Conservation (phyloP, 2,797 vertebrate species). For the Pristis pectinata region DNA sequence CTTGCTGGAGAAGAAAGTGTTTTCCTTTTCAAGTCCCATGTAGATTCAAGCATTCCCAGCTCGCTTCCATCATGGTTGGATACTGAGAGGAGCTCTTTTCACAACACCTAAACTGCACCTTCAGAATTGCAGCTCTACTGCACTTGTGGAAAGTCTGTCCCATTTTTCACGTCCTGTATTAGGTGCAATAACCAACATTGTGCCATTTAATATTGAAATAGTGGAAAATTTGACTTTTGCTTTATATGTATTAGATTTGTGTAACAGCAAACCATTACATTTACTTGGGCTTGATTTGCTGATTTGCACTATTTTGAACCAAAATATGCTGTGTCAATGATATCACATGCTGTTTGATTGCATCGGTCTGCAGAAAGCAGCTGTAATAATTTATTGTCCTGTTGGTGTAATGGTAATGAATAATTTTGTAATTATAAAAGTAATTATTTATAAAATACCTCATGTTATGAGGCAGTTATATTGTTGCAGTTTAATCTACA, state of each 20-base stretch:
- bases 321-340: background rate
- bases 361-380: background rate
- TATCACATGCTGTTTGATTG: background rate
- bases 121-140: background rate
- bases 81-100: background rate
- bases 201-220: background rate
- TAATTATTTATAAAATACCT: slow-evolving; percentile 1
- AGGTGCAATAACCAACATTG: no score
- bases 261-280: background rate
- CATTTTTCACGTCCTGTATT: background rate
- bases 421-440: background rate
- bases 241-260: background rate
- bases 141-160: background rate
- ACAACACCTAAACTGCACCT: background rate
- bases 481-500: background rate
- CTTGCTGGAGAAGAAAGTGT: background rate
- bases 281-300: background rate
- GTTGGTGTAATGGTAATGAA: background rate
- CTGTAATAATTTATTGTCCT: background rate
- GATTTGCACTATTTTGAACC: background rate
- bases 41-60: background rate
- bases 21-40: background rate
- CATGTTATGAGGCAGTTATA: background rate
- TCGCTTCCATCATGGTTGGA: background rate
- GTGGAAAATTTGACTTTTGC: background rate